Conservation (phyloP, 2,113 vertebrate genomes). For the Sinosuthora webbiana region DNA sequence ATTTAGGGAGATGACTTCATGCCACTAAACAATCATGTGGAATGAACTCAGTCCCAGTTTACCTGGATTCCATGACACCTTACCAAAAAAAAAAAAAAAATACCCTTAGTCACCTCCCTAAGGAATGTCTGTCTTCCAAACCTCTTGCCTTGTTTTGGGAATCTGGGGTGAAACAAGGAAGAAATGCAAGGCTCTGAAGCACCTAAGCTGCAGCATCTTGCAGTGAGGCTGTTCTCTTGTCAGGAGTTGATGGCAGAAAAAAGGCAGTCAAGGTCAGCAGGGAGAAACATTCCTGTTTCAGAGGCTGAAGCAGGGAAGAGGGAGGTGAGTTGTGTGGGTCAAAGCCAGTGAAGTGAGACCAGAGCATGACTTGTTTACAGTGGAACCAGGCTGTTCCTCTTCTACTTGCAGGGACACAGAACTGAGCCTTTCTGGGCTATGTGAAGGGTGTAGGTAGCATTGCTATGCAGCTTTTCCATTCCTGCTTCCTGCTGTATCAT, state of each 20-base stretch:
- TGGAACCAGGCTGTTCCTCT: neutral
- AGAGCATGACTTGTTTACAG: neutral
- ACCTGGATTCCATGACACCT: neutral
- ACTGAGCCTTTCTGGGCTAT: neutral
- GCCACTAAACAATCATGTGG: neutral
- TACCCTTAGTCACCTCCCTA: neutral
- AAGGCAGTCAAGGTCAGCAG: slow-evolving; percentile 21
- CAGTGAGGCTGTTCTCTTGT: neutral
- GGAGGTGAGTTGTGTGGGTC: neutral
- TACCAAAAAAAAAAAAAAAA: neutral
- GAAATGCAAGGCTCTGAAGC: neutral
- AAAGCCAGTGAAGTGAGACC: neutral
- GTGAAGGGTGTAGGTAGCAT: neutral
- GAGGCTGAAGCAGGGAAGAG: neutral
- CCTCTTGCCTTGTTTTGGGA: neutral
- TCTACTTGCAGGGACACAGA: neutral
- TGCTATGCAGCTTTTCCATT: neutral
- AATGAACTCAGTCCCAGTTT: neutral
- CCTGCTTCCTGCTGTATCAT: neutral
- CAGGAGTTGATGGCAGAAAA: neutral
- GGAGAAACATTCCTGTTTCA: neutral
- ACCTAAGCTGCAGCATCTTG: neutral
- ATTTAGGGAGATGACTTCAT: neutral
- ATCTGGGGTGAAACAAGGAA: neutral
- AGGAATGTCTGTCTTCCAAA: neutral